These are phyloP conservation scores for Drosophila barbarae DNA, from an alignment of 2,888 invertebrate genomes.

Conservation along the genomic window DNA sequence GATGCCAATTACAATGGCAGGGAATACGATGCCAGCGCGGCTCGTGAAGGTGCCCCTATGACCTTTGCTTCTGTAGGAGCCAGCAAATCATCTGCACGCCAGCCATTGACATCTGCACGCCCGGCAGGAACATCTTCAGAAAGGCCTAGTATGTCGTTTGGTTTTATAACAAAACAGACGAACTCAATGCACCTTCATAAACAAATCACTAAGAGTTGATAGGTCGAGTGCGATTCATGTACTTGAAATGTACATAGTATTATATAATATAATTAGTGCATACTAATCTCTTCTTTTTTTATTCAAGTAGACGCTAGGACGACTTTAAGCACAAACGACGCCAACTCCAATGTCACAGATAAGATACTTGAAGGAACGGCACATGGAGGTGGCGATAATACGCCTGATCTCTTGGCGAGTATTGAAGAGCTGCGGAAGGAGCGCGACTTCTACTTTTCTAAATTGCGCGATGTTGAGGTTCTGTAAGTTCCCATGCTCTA, in stretches of 20 bases:
- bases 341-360: too few species aligned
- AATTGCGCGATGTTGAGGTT: slow-evolving; percentile 98
- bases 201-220: too few species aligned
- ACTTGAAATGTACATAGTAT: too few species aligned
- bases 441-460: slow-evolving; percentile 99
- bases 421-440: slow-evolving; percentile 83
- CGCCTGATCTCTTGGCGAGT: accelerated
- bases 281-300: neutral
- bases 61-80: slow-evolving; percentile 83
- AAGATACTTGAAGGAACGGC: too few species aligned
- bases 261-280: too few species aligned
- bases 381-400: neutral
- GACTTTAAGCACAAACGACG: neutral
- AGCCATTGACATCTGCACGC: slow-evolving; percentile 58
- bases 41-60: slow-evolving; percentile 92
- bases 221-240: too few species aligned
- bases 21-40: slow-evolving; percentile 94
- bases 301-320: slow-evolving; percentile 68
- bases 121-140: slow-evolving; percentile 36
- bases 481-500: slow-evolving; percentile 80
- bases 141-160: too few species aligned
- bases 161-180: too few species aligned
- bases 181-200: too few species aligned
- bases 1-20: slow-evolving; percentile 98
- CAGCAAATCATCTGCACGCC: slow-evolving; percentile 56